A percentile compares a stretch with the other conserved stretches of the same genome.
phyloP scores from a whole-genome alignment of 2,888 invertebrate genomes.

The Isotomurus palustris region DNA sequence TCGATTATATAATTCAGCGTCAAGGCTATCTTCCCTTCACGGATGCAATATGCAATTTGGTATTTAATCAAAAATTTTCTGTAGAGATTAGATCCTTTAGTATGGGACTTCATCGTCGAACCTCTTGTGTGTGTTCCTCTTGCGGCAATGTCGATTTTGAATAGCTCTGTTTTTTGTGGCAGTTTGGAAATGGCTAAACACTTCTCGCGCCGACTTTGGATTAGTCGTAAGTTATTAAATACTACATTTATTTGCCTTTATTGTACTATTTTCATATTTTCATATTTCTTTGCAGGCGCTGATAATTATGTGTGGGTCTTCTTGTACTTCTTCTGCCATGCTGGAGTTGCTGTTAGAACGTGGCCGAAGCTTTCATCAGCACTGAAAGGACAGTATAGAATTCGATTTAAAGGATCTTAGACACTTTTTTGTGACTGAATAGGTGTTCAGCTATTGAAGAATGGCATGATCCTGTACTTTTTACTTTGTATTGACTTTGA shows the following conservation, averaged over 20 bases:
- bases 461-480: too few relatives aligned
- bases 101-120: slow-evolving; percentile 44
- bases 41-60: too few relatives aligned
- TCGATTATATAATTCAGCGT: not conserved
- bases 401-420: too few relatives aligned
- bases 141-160: slow-evolving; percentile 45
- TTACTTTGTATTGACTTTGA: too few relatives aligned
- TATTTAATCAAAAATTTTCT: too few relatives aligned
- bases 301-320: slow-evolving; percentile 16
- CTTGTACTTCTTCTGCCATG: slow-evolving; percentile 38
- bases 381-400: not conserved
- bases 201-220: slow-evolving; percentile 24
- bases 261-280: not conserved
- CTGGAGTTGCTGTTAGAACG: slow-evolving; percentile 38
- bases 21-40: not conserved
- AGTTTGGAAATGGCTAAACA: slow-evolving; percentile 29
- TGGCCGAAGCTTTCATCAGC: slow-evolving; percentile 23
- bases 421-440: too few relatives aligned
- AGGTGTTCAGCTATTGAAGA: too few relatives aligned
- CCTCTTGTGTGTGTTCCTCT: slow-evolving; percentile 41
- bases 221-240: slow-evolving; percentile 28
- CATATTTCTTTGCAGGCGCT: not conserved
- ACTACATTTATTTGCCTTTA: not conserved
- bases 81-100: slow-evolving; percentile 19
- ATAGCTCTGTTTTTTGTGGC: slow-evolving; percentile 44